phyloP scores from a whole-genome alignment of 30 jellyfish, hydroid and myxozoan genomes.

The Hydractinia symbiolongicarpus region DNA sequence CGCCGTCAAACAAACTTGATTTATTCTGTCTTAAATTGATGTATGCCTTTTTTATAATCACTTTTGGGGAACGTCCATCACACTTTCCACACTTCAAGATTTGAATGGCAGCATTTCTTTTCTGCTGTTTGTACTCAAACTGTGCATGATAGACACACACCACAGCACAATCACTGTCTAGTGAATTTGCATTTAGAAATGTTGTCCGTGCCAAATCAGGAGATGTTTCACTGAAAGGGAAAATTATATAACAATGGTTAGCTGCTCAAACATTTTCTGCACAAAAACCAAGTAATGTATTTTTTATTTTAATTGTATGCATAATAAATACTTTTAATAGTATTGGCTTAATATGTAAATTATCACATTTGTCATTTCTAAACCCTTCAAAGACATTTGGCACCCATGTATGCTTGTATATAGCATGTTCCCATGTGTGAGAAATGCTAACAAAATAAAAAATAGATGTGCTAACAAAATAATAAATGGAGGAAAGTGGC shows the following conservation, averaged over 20 bases:
- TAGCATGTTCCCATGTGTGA: too few relatives aligned
- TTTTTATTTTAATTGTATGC: too few relatives aligned
- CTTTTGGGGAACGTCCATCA: conserved; percentile 31
- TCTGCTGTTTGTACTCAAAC: conserved; percentile 20
- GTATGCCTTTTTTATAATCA: conserved; percentile 19
- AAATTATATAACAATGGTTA: neutral
- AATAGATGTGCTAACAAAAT: too few relatives aligned
- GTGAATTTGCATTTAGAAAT: conserved; percentile 24
- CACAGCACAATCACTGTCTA: conserved; percentile 37
- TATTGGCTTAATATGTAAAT: too few relatives aligned
- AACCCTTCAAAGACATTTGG: too few relatives aligned
- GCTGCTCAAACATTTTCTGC: too few relatives aligned
- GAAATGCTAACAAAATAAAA: too few relatives aligned
- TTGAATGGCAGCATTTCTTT: conserved; percentile 12
- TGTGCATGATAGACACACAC: conserved; percentile 38
- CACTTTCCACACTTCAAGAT: conserved; percentile 21
- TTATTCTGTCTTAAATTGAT: conserved; percentile 1
- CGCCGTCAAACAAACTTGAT: conserved; percentile 26
- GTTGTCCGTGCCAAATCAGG: conserved; percentile 30
- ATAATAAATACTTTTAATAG: too few relatives aligned
- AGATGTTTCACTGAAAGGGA: conserved; percentile 21
- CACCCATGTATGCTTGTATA: too few relatives aligned
- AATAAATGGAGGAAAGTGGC: too few relatives aligned
- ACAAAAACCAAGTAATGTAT: too few relatives aligned
- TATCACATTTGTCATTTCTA: too few relatives aligned